phyloP scores from a whole-genome alignment of 2,113 vertebrate genomes.

The Neoarius graeffei region DNA sequence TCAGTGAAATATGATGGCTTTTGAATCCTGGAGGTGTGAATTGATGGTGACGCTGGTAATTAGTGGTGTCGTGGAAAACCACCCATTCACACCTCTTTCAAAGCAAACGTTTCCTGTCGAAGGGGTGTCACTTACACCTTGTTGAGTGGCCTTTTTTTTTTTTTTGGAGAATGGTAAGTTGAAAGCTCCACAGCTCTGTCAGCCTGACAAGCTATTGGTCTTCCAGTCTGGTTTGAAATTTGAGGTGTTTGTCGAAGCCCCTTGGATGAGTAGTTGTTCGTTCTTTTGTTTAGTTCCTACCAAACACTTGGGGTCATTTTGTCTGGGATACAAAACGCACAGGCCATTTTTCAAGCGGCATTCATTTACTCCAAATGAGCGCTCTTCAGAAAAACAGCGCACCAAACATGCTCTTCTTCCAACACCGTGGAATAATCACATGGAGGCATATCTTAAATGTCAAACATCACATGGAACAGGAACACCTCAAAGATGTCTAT shows the following conservation, averaged over 20 bases:
- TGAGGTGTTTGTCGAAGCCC: not conserved
- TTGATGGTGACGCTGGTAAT: not conserved
- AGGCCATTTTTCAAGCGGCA: constrained; percentile 22
- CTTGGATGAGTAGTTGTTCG: not conserved
- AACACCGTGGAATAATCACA: constrained; percentile 39
- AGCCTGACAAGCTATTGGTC: not conserved
- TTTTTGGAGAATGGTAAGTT: too few relatives aligned
- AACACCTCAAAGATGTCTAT: not conserved
- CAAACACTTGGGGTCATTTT: not conserved
- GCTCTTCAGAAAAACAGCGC: constrained; percentile 26
- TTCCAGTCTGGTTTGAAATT: not conserved
- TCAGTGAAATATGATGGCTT: not conserved
- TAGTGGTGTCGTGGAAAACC: not conserved
- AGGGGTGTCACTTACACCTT: not conserved
- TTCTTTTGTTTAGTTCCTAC: too few relatives aligned
- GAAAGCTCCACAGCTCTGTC: too few relatives aligned
- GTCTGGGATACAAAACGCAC: not conserved
- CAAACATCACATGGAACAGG: constrained; percentile 15
- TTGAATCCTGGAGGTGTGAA: not conserved
- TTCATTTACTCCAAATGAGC: not conserved
- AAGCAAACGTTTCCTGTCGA: not conserved
- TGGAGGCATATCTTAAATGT: constrained; percentile 24
- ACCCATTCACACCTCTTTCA: not conserved
- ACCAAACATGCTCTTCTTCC: constrained; percentile 42
- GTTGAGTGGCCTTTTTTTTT: too few relatives aligned